Percentiles rank a stretch among this genome's conserved stretches.
phyloP scores from a whole-genome alignment of 2,113 vertebrate species.

The Zosterops hypoxanthus region DNA sequence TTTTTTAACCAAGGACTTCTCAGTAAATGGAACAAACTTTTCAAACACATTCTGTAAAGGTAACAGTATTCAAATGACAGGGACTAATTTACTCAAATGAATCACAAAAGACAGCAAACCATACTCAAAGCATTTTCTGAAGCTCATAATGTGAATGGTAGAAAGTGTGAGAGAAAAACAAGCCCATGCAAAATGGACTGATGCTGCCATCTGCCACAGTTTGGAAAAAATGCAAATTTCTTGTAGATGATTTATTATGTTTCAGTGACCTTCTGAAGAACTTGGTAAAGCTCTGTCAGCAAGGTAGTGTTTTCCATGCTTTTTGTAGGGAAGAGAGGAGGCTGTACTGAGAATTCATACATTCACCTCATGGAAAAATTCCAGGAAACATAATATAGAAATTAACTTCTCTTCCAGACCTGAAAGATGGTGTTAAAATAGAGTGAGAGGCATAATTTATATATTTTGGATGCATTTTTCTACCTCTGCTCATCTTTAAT shows the following conservation, averaged over 20 bases:
- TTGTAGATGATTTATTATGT: background rate
- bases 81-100: constrained; percentile 36
- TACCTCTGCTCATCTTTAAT: background rate
- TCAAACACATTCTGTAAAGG: background rate
- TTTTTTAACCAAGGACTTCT: background rate
- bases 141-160: background rate
- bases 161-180: background rate
- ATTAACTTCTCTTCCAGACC: background rate
- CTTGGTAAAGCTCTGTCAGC: background rate
- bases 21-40: background rate
- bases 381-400: background rate
- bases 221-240: constrained; percentile 50
- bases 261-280: background rate
- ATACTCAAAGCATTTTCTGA: constrained; percentile 29
- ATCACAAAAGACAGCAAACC: background rate
- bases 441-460: background rate
- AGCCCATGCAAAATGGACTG: constrained; percentile 20
- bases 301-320: background rate
- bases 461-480: background rate
- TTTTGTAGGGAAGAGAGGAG: background rate
- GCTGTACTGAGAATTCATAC: background rate
- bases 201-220: constrained; percentile 37
- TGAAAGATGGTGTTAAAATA: background rate
- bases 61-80: background rate
- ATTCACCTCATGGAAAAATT: background rate